A percentile compares a stretch with the other conserved stretches of the same genome.
These are phyloP conservation scores for Aramus guarauna DNA, from an alignment of 2,113 vertebrate species.

Conservation along the genomic window DNA sequence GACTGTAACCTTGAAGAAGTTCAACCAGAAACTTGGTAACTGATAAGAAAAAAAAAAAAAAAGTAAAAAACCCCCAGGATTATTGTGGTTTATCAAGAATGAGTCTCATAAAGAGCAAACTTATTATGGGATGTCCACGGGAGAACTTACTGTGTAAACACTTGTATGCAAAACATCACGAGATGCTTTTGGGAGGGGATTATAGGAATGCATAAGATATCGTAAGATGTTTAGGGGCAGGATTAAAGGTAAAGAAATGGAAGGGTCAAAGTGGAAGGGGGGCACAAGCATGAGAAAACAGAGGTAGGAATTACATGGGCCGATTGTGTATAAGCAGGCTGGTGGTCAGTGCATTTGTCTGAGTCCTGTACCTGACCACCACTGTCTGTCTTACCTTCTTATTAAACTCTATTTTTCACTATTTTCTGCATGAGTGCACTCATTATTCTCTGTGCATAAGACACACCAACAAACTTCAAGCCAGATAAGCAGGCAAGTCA, in stretches of 20 bases:
- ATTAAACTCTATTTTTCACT: not conserved
- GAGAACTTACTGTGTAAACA: not conserved
- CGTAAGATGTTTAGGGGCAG: not conserved
- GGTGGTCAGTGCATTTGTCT: not conserved
- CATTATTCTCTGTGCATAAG: not conserved
- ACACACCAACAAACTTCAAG: not conserved
- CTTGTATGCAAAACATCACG: not conserved
- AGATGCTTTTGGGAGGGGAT: not conserved
- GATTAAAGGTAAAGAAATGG: not conserved
- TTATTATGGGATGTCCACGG: not conserved
- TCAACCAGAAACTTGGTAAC: constrained; percentile 29
- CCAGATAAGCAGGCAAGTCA: not conserved
- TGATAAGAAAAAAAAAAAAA: not conserved
- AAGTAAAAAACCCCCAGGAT: not conserved
- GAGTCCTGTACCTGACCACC: not conserved
- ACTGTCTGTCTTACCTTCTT: not conserved
- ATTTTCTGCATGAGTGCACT: not conserved
- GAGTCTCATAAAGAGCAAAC: not conserved
- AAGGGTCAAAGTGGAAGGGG: not conserved
- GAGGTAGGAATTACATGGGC: not conserved
- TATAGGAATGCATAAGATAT: not conserved
- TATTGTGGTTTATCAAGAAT: constrained; percentile 20
- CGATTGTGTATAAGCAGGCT: not conserved
- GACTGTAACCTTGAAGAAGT: constrained; percentile 35
- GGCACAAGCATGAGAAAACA: not conserved